A percentile compares a stretch with the other conserved stretches of the same genome.
Evolutionary conservation across 2,113 vertebrate species (phyloP).

Genomic region (Heteronetta atricapilla): DNA sequence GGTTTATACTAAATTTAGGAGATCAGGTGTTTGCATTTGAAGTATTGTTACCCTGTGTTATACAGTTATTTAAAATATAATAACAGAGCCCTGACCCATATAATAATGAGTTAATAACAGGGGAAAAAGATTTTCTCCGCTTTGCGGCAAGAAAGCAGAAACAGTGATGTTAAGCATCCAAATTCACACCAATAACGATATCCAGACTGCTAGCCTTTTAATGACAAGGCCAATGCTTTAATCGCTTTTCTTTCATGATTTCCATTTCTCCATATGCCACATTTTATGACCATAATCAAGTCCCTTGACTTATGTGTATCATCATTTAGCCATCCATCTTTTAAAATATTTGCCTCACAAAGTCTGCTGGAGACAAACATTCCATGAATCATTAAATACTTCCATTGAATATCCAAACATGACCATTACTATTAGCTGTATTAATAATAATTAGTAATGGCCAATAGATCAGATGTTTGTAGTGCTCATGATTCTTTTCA

Average conservation of each 20-base stretch:
- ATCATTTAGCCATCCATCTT: slow-evolving; percentile 16
- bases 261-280: neutral
- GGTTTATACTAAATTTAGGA: neutral
- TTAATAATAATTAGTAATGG: slow-evolving; percentile 44
- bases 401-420: slow-evolving; percentile 30
- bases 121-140: neutral
- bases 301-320: neutral
- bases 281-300: slow-evolving; percentile 12
- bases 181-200: neutral
- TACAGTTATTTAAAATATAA: neutral
- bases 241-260: slow-evolving; percentile 7
- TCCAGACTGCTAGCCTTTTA: neutral
- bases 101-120: neutral
- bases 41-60: neutral
- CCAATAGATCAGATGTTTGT: neutral
- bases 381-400: slow-evolving; percentile 31
- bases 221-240: neutral
- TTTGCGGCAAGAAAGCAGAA: neutral
- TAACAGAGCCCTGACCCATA: neutral
- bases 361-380: neutral
- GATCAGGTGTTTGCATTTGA: neutral
- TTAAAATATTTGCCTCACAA: neutral
- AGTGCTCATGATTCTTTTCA: neutral
- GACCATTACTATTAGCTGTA: slow-evolving; percentile 13
- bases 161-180: neutral